Evolutionary conservation across 2,888 invertebrate species (phyloP), one percentile per base, ranked within the genome.

Genomic region (Cosmopolites sordidus): DNA sequence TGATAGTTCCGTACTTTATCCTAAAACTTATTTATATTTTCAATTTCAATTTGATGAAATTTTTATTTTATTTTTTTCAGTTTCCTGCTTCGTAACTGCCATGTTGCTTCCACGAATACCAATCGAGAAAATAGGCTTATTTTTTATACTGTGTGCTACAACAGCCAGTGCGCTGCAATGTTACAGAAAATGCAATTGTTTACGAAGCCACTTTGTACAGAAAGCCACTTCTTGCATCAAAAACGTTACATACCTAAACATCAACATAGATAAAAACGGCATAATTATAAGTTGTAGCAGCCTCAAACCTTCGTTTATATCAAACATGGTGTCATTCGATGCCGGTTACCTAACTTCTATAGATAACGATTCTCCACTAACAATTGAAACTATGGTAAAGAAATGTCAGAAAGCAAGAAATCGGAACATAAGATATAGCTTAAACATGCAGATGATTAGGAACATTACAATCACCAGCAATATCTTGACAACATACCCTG

Each of bases 281-380:
- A 52, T 56, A n/a, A 18, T 9, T 2, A 45, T 56, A 12, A 37
- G 15, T 12, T 56, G 56, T 16, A 41, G 17, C 3, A 39, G 51
- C 16, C 1, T 18, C 16, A 16, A 30, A 12, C 27, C 37, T 27
- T 9, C 15, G n/a, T 40, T 38, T 22, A 8, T 16, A 18, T 14
- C 30, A n/a, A 15, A 14, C 12, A 11, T 43, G 8, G 18, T 16
- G 12, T 4, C 22, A 12, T 56, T 56, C 38, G 52, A 56, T 46
- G 52, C 42, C 2, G 40, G 16, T 16, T 52, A 45, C 14, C 22
- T 56, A 11, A 37, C 39, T 9, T 3, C 12, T 33, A 49, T 52
- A 8, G 39, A 49, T 42, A 45, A 56, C 9, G 30, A 22, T 5
- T 39, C 48, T 3, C 42, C 44, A 4, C 6, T 56, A 16, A 51